A percentile compares a stretch with the other conserved stretches of the same genome.
Conservation (phyloP, 2,113 vertebrate species). For the Epinephelus fuscoguttatus region DNA sequence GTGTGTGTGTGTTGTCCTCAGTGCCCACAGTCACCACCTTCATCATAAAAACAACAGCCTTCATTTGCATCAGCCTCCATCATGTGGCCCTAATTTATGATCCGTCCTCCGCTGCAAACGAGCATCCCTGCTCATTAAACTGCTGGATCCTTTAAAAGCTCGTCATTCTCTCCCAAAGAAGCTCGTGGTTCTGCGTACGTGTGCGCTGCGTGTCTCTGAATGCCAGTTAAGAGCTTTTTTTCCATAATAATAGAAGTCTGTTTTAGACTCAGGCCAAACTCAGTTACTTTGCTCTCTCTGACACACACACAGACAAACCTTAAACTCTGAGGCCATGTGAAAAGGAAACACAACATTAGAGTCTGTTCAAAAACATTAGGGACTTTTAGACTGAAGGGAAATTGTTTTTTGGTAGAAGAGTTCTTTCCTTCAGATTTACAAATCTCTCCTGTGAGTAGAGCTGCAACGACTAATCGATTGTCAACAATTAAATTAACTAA, state of each 20-base stretch:
- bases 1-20: background rate
- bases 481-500: too few relatives aligned
- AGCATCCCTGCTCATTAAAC: background rate
- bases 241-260: background rate
- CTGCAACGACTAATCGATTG: too few relatives aligned
- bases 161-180: background rate
- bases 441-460: too few relatives aligned
- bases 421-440: too few relatives aligned
- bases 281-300: too few relatives aligned
- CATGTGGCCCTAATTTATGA: background rate
- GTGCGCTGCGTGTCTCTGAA: background rate
- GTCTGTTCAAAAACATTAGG: too few relatives aligned
- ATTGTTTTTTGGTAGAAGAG: too few relatives aligned
- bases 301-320: too few relatives aligned
- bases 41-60: slow-evolving; percentile 2
- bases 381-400: too few relatives aligned
- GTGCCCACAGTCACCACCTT: background rate
- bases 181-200: background rate
- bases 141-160: background rate
- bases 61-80: slow-evolving; percentile 16
- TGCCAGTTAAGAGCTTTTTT: background rate
- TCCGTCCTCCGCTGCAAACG: background rate
- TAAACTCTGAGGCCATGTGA: too few relatives aligned
- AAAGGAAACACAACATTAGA: too few relatives aligned
- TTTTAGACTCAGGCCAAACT: background rate